Conservation (phyloP, 2,113 vertebrate genomes). For the Puffinus mauretanicus region DNA sequence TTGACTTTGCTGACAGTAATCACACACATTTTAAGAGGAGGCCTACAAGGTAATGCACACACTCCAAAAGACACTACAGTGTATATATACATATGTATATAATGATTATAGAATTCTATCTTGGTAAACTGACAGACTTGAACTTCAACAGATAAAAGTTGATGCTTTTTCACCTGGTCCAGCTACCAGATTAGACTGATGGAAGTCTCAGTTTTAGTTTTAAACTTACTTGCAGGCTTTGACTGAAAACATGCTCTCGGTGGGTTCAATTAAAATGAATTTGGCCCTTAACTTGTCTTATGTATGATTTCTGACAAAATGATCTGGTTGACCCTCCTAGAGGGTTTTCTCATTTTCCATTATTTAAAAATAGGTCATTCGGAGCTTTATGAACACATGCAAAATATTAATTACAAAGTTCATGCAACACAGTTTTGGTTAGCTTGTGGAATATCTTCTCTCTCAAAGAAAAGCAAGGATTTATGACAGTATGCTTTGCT, state of each 20-base stretch:
- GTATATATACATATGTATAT: too few relatives aligned
- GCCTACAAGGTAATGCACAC: background rate
- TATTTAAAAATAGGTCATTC: slow-evolving; percentile 16
- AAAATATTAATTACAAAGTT: background rate
- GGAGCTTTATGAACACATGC: background rate
- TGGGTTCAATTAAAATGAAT: background rate
- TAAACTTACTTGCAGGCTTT: background rate
- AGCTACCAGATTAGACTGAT: background rate
- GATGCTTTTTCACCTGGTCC: background rate
- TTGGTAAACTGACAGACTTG: background rate
- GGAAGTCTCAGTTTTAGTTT: background rate
- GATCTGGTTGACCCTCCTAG: background rate
- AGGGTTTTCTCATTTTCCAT: background rate
- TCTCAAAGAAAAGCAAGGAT: background rate
- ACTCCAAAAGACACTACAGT: background rate
- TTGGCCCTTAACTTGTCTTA: background rate
- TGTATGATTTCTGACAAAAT: background rate
- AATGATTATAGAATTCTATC: accelerated
- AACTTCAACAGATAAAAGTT: background rate
- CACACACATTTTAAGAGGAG: background rate
- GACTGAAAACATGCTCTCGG: background rate
- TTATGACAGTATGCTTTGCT: background rate
- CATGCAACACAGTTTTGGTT: background rate
- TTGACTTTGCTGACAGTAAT: background rate
- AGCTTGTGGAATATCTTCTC: background rate